These are phyloP conservation scores for Selene dorsalis DNA, from an alignment of 2,797 vertebrate genomes.

Conservation along the genomic window DNA sequence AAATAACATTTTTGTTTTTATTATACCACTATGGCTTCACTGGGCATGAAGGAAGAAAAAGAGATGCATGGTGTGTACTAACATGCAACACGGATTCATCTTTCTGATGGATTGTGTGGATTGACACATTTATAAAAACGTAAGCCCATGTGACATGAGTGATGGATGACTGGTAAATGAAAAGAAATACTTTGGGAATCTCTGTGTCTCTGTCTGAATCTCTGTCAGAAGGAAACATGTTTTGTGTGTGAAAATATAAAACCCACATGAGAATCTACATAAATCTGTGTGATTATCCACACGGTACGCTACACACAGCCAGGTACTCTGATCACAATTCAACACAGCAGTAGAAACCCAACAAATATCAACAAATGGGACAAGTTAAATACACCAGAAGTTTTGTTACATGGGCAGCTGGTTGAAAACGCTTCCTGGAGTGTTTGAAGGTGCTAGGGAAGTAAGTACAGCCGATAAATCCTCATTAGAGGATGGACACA, in stretches of 20 bases:
- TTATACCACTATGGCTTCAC: slow-evolving; percentile 6
- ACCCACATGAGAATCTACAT: not conserved
- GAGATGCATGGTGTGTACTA: not conserved
- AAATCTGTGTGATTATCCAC: not conserved
- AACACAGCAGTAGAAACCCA: not conserved
- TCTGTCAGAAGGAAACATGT: not conserved
- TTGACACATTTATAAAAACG: not conserved
- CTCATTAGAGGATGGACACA: slow-evolving; percentile 63
- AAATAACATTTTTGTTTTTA: slow-evolving; percentile 17
- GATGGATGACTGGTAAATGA: not conserved
- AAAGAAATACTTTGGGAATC: not conserved
- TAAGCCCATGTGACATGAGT: not conserved
- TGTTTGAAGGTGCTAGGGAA: slow-evolving; percentile 45
- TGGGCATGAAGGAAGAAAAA: not conserved
- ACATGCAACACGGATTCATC: not conserved
- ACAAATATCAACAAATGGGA: not conserved
- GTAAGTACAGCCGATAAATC: slow-evolving; percentile 61
- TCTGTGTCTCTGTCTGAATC: too few species aligned
- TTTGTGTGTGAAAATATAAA: not conserved
- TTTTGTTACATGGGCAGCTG: slow-evolving; percentile 28
- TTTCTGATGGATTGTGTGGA: not conserved
- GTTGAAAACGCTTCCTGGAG: slow-evolving; percentile 26
- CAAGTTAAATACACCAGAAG: not conserved
- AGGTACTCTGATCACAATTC: not conserved
- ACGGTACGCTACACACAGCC: not conserved